Conservation (phyloP, 2,888 invertebrate genomes). For the Acanthosepion pharaonis region DNA sequence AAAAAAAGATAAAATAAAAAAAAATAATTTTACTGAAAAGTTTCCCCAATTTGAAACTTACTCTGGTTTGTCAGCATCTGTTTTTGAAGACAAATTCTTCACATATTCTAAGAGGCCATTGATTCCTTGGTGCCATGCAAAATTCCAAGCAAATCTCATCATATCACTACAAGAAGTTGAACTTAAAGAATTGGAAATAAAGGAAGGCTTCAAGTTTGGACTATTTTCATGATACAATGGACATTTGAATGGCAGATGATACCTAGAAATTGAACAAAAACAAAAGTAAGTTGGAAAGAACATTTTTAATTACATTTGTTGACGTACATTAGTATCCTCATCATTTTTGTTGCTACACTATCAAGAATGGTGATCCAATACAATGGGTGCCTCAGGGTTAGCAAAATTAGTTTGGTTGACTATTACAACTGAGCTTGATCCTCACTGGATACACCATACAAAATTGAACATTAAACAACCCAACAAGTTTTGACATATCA, state of each 20-base stretch:
- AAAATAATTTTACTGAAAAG: too few species aligned
- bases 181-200: conserved; percentile 62
- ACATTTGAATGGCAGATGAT: conserved; percentile 68
- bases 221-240: conserved; percentile 65
- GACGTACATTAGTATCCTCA: too few species aligned
- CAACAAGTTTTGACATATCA: too few species aligned
- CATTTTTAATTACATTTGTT: too few species aligned
- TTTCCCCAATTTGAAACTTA: neutral
- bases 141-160: conserved; percentile 70
- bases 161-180: conserved; percentile 64
- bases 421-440: too few species aligned
- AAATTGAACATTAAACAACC: too few species aligned
- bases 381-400: too few species aligned
- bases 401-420: too few species aligned
- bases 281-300: neutral
- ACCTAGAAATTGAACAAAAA: conserved; percentile 56
- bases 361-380: too few species aligned
- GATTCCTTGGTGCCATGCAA: conserved; percentile 71
- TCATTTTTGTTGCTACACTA: too few species aligned
- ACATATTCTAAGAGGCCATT: conserved; percentile 61
- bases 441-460: too few species aligned
- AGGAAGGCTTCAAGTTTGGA: conserved; percentile 60
- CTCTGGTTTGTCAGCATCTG: neutral
- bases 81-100: conserved; percentile 42
- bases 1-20: too few species aligned